Conservation (phyloP, 1,140 invertebrate species). For the Halictus rubicundus region DNA sequence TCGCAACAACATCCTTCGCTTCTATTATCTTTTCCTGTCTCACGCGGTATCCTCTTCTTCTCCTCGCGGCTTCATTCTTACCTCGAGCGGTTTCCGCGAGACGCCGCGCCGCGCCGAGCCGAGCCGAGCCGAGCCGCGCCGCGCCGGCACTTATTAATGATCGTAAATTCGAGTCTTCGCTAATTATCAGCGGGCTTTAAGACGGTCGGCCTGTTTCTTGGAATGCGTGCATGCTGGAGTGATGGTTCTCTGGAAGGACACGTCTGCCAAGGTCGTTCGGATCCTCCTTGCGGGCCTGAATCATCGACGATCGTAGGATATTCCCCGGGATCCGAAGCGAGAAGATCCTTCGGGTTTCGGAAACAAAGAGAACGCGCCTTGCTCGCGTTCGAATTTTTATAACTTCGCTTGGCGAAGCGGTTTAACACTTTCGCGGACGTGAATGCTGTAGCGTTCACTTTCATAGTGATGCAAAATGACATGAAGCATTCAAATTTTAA, state of each 20-base stretch:
- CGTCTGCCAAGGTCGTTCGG: not conserved
- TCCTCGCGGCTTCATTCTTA: not conserved
- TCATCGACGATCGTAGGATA: not conserved
- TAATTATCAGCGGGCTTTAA: not conserved
- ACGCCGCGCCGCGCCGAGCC: too few species aligned
- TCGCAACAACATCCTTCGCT: not conserved
- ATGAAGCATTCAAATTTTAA: too few species aligned
- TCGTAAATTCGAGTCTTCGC: not conserved
- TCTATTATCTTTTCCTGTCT: not conserved
- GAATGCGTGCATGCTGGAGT: not conserved
- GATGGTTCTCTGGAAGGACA: not conserved
- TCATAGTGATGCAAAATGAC: too few species aligned
- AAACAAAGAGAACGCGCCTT: not conserved
- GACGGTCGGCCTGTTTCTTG: not conserved
- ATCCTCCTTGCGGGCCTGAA: not conserved
- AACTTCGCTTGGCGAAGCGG: too few species aligned
- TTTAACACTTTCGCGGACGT: too few species aligned
- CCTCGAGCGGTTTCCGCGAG: not conserved
- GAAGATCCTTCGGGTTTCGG: not conserved
- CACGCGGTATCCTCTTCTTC: not conserved
- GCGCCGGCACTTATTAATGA: not conserved
- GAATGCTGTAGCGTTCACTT: too few species aligned
- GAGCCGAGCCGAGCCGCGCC: too few species aligned
- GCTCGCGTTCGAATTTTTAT: not conserved
- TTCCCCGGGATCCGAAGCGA: not conserved